Evolutionary conservation across 1,140 invertebrate genomes (phyloP), one percentile per base, ranked within the genome.

Genomic region (Drosophila punjabiensis): DNA sequence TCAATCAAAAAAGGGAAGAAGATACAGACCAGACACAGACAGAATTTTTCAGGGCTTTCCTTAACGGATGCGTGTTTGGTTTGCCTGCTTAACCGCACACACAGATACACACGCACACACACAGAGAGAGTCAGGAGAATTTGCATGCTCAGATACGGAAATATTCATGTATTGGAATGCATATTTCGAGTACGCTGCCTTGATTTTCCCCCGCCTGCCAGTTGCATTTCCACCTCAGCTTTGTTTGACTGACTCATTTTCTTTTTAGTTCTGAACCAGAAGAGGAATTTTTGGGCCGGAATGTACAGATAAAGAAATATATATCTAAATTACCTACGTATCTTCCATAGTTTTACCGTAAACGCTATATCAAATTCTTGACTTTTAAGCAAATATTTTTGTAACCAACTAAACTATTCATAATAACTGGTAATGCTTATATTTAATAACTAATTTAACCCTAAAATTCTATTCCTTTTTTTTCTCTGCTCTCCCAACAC

Each of bases 191-290:
- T 39, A 84, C 65, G 65, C 68, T 66, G 47, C 65, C 71, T 61
- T 75, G 85, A 77, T 82, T 89, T 81, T 81, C 58, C 55, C 55
- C 30, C 37, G 64, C 55, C 58, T 71, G 53, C 53, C 60, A 37
- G 45, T 61, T 61, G 52, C 63, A 65, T 59, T 39, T 45, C 3
- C n/a, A 20, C 5, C 16, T n/a, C 28, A n/a, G 18, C 48, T 37
- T 10, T 13, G 37, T 55, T 50, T 56, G 48, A 18, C 32, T 37
- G 20, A 55, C 47, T 37, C 28, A 30, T 24, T 63, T 62, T 64
- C 20, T 32, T 14, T 18, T 47, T 45, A 39, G 14, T 20, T 18
- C 35, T 66, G 20, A 83, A 80, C 58, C 24, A 37, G n/a, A n/a
- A 24, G 11, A 16, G 33, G 11, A 58, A 64, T 56, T 64, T 58